Evolutionary conservation across 2,113 vertebrate species (phyloP), one percentile per base, ranked within the genome.

Genomic region (Dipodomys ordii): DNA sequence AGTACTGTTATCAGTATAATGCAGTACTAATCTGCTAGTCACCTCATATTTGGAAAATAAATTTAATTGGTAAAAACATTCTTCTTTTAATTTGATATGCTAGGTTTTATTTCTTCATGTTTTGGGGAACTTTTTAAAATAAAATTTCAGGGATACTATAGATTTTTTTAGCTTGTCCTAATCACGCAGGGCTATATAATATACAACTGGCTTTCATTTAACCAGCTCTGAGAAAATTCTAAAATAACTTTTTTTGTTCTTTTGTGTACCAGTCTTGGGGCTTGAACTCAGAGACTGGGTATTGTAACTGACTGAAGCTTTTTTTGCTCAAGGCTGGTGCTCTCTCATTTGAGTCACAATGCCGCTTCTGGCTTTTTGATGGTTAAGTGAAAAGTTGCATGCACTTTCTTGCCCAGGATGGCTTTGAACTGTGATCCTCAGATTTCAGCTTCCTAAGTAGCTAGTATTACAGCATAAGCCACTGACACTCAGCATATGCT

Each of bases 51-150:
- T 88, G 65, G 64, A 92, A 97, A 92, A 25, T 90, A 95, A 87
- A 28, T 88, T 83, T 83, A 95, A 94, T 20, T 94, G 87, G 27
- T 85, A 68, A 95, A 97, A 94, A 93, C 2, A 73, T 32, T 90
- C 44, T 72, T 67, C 72, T 95, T 57, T 95, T 72, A 95, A 94
- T 87, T 90, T 72, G 35, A 62, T 28, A 81, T 35, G 25, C 53
- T 86, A 69, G 15, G 76, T 93, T 90, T 89, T 69, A 93, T 93
- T 77, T 88, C 16, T 88, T 44, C 79, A 77, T 0, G 74, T 39
- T 88, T 83, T 65, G 74, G 32, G 60, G 39, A 65, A 93, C 30
- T 13, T 73, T 83, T 92, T 32, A 87, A 92, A 94, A 90, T 87
- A 89, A 92, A 89, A 95, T 39, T 71, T 74, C 13, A 83, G 44